Base-by-base conservation (phyloP, 2,888 invertebrate species). In the Parnassius orleans region DNA sequence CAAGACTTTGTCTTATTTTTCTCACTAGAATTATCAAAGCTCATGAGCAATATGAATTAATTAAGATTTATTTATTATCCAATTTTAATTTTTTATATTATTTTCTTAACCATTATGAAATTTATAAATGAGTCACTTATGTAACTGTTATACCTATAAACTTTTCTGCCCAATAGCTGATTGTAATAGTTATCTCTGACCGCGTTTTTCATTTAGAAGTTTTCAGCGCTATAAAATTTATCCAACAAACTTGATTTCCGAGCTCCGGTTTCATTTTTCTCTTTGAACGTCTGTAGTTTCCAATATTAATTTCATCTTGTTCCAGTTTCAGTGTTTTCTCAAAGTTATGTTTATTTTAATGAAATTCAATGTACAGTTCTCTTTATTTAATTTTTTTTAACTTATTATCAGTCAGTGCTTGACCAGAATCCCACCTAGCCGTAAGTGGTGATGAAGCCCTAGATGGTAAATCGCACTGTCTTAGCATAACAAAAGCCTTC, bases 121-220 rank as follows among this genome's bases (percentile, higher is more conserved):
- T 24, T 24, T 24, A 5, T 24, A 5, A 24, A 46, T 7, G 3
- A 12, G 46, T 46, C n/a, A n/a, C n/a, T 46, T 19, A 19, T 48
- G 47, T 24, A 60, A 54, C 54, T 43, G 54, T n/a, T 14, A 43
- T 54, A 48, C 47, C 9, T 47, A 15, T 41, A 15, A 60, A 60
- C 41, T 19, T 19, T 12, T 15, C 48, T 3, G 12, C 12, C 57
- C 11, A 53, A 10, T 46, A 10, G 24, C 47, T 14, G 19, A 47
- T 53, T 48, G 53, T 47, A 47, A 47, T 44, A 47, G 41, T 53
- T 53, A 57, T 57, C 56, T 48, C 57, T 41, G 53, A 57, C 57
- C 61, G 57, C 53, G 10, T 56, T 61, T 53, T 53, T 61, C 57
- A 61, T 61, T 61, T 57, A 53, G 57, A 57, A 61, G 47, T 61